These are phyloP conservation scores for Ophioderma brevispina DNA, from an alignment of 35 echinoderm and acorn worm genomes.

Conservation along the genomic window DNA sequence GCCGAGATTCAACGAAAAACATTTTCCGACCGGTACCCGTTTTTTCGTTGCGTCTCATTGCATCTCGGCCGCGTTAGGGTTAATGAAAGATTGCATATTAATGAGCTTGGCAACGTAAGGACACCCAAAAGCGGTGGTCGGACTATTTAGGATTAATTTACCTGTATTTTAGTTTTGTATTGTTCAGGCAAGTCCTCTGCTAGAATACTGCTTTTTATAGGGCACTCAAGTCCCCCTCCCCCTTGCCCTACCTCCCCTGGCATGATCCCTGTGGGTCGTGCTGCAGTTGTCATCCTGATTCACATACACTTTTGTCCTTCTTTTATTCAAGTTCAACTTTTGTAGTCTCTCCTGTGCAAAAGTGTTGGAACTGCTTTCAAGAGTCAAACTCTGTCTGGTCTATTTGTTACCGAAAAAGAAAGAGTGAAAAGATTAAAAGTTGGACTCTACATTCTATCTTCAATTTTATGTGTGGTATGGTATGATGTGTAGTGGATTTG, in stretches of 20 bases:
- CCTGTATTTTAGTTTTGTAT: conserved; percentile 99
- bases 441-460: too few species aligned
- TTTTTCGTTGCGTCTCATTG: too few species aligned
- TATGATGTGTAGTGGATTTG: too few species aligned
- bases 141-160: too few species aligned
- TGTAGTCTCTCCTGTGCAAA: background rate
- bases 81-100: too few species aligned
- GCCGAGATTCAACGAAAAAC: too few species aligned
- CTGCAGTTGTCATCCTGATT: conserved; percentile 93
- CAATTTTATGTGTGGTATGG: too few species aligned
- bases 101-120: too few species aligned
- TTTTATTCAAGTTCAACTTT: background rate
- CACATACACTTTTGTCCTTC: background rate
- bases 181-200: conserved; percentile 90
- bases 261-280: conserved; percentile 90
- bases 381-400: background rate
- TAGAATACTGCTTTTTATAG: conserved; percentile 97
- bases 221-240: conserved; percentile 92
- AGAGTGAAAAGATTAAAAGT: too few species aligned
- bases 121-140: too few species aligned
- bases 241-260: conserved; percentile 82
- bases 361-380: background rate
- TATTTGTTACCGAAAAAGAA: background rate
- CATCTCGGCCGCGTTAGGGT: too few species aligned
- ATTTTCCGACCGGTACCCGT: too few species aligned